These are phyloP conservation scores for Coracopsis vasa DNA, from an alignment of 2,113 vertebrate species.

Conservation along the genomic window DNA sequence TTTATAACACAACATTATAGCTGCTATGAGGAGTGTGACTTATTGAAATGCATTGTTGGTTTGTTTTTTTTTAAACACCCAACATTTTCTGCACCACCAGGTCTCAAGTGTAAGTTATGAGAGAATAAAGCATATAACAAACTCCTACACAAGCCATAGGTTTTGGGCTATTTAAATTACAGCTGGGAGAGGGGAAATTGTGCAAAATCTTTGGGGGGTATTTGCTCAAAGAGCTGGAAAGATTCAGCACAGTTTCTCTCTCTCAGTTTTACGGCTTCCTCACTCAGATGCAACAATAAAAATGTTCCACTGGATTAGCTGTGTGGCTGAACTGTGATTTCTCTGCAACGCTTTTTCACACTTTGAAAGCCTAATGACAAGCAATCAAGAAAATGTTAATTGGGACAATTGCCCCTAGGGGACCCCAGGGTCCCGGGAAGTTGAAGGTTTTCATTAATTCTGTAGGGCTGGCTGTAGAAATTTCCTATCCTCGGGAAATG, in stretches of 20 bases:
- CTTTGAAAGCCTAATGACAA: constrained; percentile 58
- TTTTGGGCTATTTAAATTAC: constrained; percentile 52
- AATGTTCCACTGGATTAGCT: constrained; percentile 61
- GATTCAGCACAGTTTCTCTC: constrained; percentile 42
- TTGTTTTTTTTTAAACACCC: too few species aligned
- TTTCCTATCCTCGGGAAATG: not conserved
- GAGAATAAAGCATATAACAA: constrained; percentile 47
- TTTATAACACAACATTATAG: too few species aligned
- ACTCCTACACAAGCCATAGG: constrained; percentile 39
- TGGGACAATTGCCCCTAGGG: constrained; percentile 7
- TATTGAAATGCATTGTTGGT: too few species aligned
- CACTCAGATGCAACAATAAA: constrained; percentile 54
- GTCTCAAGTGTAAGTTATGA: constrained; percentile 32
- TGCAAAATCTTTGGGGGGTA: constrained; percentile 46
- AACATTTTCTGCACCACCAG: not conserved
- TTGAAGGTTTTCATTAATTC: constrained; percentile 47
- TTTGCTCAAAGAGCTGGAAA: constrained; percentile 58
- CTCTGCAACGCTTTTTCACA: constrained; percentile 40
- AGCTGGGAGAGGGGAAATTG: not conserved
- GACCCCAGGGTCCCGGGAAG: constrained; percentile 10
- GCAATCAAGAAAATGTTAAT: constrained; percentile 63
- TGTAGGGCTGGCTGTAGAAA: not conserved
- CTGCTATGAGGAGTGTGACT: too few species aligned
- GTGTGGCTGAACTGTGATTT: constrained; percentile 53
- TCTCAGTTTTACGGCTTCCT: constrained; percentile 37